Percentiles rank a stretch among this genome's conserved stretches.
These are phyloP conservation scores for Euzetes globulus DNA, from an alignment of 2,888 invertebrate species.

Conservation along the genomic window DNA sequence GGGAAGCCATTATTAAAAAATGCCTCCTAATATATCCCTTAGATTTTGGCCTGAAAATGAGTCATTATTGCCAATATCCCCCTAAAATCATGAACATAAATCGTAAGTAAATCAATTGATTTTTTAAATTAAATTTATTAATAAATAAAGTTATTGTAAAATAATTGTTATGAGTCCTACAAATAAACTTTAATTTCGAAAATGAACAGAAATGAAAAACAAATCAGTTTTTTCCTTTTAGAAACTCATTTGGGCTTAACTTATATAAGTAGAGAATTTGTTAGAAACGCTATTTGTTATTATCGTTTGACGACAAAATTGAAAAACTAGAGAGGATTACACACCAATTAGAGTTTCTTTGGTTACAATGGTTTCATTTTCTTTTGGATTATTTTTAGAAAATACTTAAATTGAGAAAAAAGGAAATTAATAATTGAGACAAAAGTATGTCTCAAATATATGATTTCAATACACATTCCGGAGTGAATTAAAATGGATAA, in stretches of 20 bases:
- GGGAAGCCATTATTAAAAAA: too few relatives aligned
- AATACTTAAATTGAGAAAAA: not conserved
- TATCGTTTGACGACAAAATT: not conserved
- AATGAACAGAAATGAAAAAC: not conserved
- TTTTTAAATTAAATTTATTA: not conserved
- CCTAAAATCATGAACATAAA: too few relatives aligned
- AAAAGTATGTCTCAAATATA: too few relatives aligned
- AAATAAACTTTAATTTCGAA: not conserved
- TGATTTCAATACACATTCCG: too few relatives aligned
- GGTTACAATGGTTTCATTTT: not conserved
- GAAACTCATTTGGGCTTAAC: not conserved
- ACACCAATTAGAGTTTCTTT: not conserved
- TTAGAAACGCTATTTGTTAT: not conserved
- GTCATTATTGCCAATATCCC: too few relatives aligned
- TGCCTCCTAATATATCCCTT: too few relatives aligned
- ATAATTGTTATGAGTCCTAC: too few relatives aligned
- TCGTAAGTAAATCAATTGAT: not conserved
- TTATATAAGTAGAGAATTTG: not conserved
- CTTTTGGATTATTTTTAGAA: not conserved
- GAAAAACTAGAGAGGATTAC: conserved; percentile 2
- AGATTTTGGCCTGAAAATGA: too few relatives aligned
- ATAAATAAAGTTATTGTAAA: not conserved
- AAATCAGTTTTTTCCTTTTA: not conserved
- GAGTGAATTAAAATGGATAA: too few relatives aligned
- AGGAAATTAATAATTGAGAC: not conserved